Conservation (phyloP, 2,113 vertebrate species). For the Notechis scutatus region DNA sequence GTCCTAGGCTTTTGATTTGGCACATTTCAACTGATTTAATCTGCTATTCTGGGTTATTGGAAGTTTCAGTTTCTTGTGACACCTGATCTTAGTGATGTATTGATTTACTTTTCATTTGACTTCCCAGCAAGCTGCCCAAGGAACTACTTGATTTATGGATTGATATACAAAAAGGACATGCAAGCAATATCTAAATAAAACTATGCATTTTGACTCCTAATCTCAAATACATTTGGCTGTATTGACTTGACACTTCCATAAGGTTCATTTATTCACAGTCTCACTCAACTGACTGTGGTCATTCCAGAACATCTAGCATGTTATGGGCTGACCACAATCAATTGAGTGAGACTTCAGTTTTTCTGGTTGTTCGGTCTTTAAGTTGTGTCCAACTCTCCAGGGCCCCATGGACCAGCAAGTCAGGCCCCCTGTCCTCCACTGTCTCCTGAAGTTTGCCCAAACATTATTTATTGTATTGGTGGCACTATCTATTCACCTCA, state of each 20-base stretch:
- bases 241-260: not conserved
- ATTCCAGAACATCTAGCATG: not conserved
- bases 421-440: too few relatives aligned
- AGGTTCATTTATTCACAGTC: not conserved
- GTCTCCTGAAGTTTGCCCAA: too few relatives aligned
- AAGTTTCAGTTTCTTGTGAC: not conserved
- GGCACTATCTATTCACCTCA: too few relatives aligned
- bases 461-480: too few relatives aligned
- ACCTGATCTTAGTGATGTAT: not conserved
- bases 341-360: not conserved
- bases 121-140: not conserved
- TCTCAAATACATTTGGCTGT: not conserved
- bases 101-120: not conserved
- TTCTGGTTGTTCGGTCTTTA: too few relatives aligned
- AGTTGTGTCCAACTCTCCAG: too few relatives aligned
- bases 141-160: not conserved
- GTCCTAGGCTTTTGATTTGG: not conserved
- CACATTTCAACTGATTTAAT: not conserved
- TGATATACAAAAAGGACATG: not conserved
- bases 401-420: too few relatives aligned
- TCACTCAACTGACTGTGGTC: too few relatives aligned
- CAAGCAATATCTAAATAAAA: not conserved
- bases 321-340: not conserved
- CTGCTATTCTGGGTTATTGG: not conserved
- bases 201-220: not conserved